phyloP scores from a whole-genome alignment of 2,797 vertebrate species.

The Neosalanx taihuensis region DNA sequence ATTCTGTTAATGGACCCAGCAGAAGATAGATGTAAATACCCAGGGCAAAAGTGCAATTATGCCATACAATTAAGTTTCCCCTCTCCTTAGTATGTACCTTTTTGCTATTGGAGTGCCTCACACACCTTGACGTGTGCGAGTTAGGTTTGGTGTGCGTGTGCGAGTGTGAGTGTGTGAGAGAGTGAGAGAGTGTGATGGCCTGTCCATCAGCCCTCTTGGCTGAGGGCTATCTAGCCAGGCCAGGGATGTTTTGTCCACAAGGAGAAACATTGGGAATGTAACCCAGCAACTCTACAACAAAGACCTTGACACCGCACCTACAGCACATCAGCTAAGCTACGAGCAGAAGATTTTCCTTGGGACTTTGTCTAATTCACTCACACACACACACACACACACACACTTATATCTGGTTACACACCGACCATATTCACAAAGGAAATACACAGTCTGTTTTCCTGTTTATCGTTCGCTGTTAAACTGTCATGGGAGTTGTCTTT shows the following conservation, averaged over 20 bases:
- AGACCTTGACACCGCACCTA: constrained; percentile 14
- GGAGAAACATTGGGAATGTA: constrained; percentile 35
- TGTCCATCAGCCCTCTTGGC: constrained; percentile 19
- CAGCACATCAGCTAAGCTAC: constrained; percentile 4
- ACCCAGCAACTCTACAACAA: background rate
- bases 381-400: background rate
- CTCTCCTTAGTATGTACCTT: background rate
- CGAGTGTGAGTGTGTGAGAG: background rate
- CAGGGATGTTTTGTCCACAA: constrained; percentile 20
- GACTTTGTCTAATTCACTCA: background rate
- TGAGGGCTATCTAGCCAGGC: constrained; percentile 19
- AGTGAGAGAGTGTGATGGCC: background rate
- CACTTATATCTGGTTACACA: background rate
- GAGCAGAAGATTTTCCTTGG: constrained; percentile 1
- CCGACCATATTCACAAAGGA: background rate
- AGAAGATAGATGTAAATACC: constrained; percentile 50
- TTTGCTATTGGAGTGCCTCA: no score
- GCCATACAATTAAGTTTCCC: background rate
- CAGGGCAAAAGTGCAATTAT: constrained; percentile 75
- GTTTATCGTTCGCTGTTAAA: background rate
- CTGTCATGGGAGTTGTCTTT: background rate
- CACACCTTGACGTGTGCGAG: no score
- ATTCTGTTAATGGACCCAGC: constrained; percentile 42
- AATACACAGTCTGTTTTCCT: background rate
- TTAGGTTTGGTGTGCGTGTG: no score